phyloP scores from a whole-genome alignment of 2,888 invertebrate genomes.

The Andrena chrysosceles region DNA sequence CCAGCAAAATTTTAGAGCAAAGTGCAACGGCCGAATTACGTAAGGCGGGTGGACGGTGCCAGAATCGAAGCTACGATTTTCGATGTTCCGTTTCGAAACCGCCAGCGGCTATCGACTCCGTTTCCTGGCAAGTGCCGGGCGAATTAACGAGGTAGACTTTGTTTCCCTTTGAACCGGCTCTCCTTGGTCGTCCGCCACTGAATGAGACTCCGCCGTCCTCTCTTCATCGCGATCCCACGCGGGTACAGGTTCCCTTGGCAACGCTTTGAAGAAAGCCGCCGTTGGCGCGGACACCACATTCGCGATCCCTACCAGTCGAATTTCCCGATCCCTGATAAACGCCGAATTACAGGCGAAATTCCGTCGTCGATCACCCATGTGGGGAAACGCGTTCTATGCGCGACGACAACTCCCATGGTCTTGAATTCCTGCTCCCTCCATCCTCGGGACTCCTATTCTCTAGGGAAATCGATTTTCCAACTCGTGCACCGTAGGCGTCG shows the following conservation, averaged over 20 bases:
- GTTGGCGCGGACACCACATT: slow-evolving; percentile 19
- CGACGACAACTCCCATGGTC: too few species aligned
- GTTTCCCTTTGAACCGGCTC: slow-evolving; percentile 47
- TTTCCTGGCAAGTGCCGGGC: slow-evolving; percentile 44
- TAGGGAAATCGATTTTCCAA: not conserved
- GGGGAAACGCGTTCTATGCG: not conserved
- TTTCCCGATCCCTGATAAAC: slow-evolving; percentile 54
- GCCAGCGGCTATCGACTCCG: slow-evolving; percentile 25
- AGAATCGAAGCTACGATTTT: slow-evolving; percentile 64
- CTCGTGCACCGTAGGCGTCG: not conserved
- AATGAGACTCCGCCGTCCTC: slow-evolving; percentile 13
- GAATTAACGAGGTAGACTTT: slow-evolving; percentile 54
- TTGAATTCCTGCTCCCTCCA: not conserved
- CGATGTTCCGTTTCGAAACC: slow-evolving; percentile 44
- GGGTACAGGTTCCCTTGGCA: slow-evolving; percentile 37
- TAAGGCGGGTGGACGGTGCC: slow-evolving; percentile 57
- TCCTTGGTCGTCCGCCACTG: slow-evolving; percentile 37
- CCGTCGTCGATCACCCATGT: not conserved
- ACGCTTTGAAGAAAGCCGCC: slow-evolving; percentile 71
- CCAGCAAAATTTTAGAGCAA: slow-evolving; percentile 51
- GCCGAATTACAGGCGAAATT: slow-evolving; percentile 31
- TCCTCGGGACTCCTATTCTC: not conserved
- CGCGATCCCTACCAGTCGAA: slow-evolving; percentile 63
- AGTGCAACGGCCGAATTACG: slow-evolving; percentile 68
- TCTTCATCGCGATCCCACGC: slow-evolving; percentile 52